Evolutionary conservation across 1,140 invertebrate genomes (phyloP).

Genomic region (Trichoplusia ni): DNA sequence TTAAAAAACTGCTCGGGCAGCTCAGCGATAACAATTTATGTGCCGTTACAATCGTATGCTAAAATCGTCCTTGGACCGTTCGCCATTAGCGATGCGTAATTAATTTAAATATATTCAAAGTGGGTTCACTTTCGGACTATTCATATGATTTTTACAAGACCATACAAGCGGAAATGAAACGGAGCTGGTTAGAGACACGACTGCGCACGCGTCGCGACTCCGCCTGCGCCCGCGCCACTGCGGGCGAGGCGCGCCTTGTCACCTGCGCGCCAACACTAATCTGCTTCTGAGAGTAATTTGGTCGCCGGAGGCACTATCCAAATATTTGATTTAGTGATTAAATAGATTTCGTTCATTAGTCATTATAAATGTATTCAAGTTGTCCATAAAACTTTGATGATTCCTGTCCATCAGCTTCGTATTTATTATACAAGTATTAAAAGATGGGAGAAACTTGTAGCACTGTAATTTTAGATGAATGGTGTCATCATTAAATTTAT

Average conservation of each 20-base stretch:
- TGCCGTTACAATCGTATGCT: conserved; percentile 58
- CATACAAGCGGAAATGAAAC: conserved; percentile 59
- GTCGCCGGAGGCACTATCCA: no score
- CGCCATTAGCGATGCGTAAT: conserved; percentile 55
- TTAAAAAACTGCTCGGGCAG: conserved; percentile 11
- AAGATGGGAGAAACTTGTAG: no score
- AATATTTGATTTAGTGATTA: no score
- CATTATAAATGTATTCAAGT: no score
- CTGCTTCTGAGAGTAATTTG: no score
- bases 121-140: conserved; percentile 55
- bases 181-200: conserved; percentile 26
- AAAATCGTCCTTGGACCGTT: conserved; percentile 68
- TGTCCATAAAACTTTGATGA: no score
- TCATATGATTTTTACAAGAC: conserved; percentile 63
- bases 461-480: no score
- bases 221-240: not conserved
- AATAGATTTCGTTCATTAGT: no score
- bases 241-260: not conserved
- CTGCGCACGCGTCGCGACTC: not conserved
- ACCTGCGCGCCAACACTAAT: not conserved
- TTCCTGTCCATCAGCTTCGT: no score
- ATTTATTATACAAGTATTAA: no score
- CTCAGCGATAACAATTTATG: conserved; percentile 44
- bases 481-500: no score
- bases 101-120: conserved; percentile 70